Percentiles rank a stretch among this genome's conserved stretches.
Conservation (phyloP, 1,140 invertebrate genomes). For the Drosophila parvula region DNA sequence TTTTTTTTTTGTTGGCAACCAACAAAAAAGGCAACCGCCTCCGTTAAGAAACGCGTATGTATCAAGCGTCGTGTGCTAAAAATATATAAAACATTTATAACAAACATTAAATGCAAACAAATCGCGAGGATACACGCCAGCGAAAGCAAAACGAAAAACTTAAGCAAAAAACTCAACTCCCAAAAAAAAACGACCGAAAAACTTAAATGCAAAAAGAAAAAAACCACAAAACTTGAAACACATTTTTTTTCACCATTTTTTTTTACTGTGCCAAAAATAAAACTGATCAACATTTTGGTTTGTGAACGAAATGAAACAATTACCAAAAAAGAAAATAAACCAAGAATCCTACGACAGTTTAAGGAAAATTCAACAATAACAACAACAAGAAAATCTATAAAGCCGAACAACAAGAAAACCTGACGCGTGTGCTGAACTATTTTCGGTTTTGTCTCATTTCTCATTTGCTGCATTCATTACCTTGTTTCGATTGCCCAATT, state of each 20-base stretch:
- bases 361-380: slow-evolving; percentile 12
- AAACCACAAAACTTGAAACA: not conserved
- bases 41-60: slow-evolving; percentile 40
- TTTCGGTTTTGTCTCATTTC: slow-evolving; percentile 44
- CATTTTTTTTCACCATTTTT: slow-evolving; percentile 39
- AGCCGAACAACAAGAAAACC: slow-evolving; percentile 1
- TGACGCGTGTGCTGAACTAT: slow-evolving; percentile 59
- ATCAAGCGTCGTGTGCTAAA: slow-evolving; percentile 27
- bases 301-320: slow-evolving; percentile 12
- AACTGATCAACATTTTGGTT: not conserved
- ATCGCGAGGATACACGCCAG: slow-evolving; percentile 16
- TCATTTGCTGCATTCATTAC: slow-evolving; percentile 37
- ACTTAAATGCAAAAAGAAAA: not conserved
- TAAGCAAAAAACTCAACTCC: not conserved
- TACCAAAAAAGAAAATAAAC: slow-evolving; percentile 11
- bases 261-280: slow-evolving; percentile 27
- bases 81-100: slow-evolving; percentile 4
- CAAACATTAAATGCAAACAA: slow-evolving; percentile 1
- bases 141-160: slow-evolving; percentile 3
- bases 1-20: slow-evolving; percentile 9
- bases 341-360: not conserved
- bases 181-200: not conserved
- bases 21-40: slow-evolving; percentile 7
- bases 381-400: slow-evolving; percentile 9
- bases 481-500: slow-evolving; percentile 45